A percentile compares a stretch with the other conserved stretches of the same genome.
Conservation (phyloP, 30 jellyfish, hydroid and myxozoan genomes). For the Mastigias papua region DNA sequence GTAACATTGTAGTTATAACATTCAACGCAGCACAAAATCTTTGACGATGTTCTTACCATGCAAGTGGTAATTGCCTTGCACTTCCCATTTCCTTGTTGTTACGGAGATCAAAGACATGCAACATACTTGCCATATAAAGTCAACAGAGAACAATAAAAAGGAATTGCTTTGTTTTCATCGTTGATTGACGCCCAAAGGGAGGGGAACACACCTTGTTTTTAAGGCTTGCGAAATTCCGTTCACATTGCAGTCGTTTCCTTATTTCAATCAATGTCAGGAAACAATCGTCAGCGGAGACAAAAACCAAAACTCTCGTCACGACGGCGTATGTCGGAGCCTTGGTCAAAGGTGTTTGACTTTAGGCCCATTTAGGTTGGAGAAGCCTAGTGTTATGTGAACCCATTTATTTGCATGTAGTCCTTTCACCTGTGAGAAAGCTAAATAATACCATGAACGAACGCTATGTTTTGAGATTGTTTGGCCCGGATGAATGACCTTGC, state of each 20-base stretch:
- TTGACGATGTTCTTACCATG: no score
- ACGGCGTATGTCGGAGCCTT: no score
- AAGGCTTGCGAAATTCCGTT: background rate
- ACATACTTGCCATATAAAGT: conserved; percentile 2
- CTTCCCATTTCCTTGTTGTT: background rate
- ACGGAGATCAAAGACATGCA: background rate
- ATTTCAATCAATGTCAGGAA: background rate
- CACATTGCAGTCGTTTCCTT: background rate
- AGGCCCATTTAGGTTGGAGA: no score
- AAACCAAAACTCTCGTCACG: no score
- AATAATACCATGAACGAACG: conserved; percentile 71
- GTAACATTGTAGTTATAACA: no score
- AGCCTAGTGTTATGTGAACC: no score
- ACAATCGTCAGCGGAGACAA: no score
- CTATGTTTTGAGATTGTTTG: conserved; percentile 17
- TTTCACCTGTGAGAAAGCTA: conserved; percentile 42
- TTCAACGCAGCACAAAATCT: no score
- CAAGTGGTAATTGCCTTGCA: no score
- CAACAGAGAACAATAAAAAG: background rate
- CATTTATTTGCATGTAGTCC: no score
- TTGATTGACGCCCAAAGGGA: background rate
- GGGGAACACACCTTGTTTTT: background rate
- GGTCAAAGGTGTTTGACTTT: no score
- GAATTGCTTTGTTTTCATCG: background rate
- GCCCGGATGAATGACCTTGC: background rate